Conservation (phyloP, 2,113 vertebrate genomes). For the Atherinomorus stipes region DNA sequence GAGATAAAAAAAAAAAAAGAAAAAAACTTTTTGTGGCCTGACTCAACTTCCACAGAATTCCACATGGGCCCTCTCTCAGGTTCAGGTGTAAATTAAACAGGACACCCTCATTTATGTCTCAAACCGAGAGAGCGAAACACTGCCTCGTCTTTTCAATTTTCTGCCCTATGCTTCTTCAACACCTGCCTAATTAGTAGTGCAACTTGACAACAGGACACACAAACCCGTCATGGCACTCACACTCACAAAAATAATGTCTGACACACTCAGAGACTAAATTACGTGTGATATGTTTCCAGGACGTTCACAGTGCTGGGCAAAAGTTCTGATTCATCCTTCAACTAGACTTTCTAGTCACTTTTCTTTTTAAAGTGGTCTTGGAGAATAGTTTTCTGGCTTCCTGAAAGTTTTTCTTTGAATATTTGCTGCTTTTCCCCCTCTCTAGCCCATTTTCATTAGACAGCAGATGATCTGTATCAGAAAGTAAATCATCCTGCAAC, state of each 20-base stretch:
- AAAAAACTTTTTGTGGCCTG: not conserved
- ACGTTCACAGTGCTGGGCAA: not conserved
- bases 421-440: too few species aligned
- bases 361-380: too few species aligned
- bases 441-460: too few species aligned
- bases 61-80: not conserved
- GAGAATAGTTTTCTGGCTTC: too few species aligned
- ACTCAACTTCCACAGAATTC: slow-evolving; percentile 13
- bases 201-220: slow-evolving; percentile 15
- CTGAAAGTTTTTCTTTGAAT: too few species aligned
- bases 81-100: slow-evolving; percentile 42
- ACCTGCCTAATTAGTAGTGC: slow-evolving; percentile 50
- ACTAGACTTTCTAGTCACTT: too few species aligned
- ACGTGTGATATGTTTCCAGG: not conserved
- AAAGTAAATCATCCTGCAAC: too few species aligned
- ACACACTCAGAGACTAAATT: not conserved
- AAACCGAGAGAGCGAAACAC: slow-evolving; percentile 45
- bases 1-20: too few species aligned
- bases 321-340: not conserved
- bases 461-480: too few species aligned
- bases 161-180: slow-evolving; percentile 29
- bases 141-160: slow-evolving; percentile 19
- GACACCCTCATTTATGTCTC: slow-evolving; percentile 14
- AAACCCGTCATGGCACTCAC: not conserved
- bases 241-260: not conserved